Conservation (phyloP, 2,888 invertebrate genomes). For the Cheilosia vulpina region DNA sequence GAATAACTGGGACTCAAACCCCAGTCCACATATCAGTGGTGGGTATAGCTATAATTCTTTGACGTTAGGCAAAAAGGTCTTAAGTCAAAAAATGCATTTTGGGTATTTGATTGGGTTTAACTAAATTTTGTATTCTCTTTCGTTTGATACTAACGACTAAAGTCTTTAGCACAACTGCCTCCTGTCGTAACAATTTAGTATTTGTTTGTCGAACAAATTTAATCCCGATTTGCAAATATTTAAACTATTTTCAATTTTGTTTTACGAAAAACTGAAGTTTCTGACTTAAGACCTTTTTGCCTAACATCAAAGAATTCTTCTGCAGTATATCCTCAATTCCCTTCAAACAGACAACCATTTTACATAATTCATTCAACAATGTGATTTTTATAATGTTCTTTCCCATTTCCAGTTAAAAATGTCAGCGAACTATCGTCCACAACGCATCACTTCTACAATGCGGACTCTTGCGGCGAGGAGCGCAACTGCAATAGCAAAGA, state of each 20-base stretch:
- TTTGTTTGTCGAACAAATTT: no score
- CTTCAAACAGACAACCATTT: no score
- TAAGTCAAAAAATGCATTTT: no score
- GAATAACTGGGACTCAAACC: conserved; percentile 74
- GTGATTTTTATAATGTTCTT: conserved; percentile 51
- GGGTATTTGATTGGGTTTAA: no score
- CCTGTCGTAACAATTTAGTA: no score
- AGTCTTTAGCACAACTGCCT: no score
- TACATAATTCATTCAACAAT: not conserved
- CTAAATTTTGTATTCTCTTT: no score
- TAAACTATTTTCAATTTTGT: not conserved
- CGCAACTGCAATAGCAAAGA: conserved; percentile 78
- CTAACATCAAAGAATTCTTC: not conserved
- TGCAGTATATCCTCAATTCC: no score
- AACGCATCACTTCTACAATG: conserved; percentile 83
- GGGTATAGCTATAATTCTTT: conserved; percentile 6
- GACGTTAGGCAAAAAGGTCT: no score
- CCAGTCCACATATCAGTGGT: conserved; percentile 75
- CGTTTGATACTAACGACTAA: no score
- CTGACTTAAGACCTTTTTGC: not conserved
- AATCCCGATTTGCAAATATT: no score
- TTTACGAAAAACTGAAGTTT: not conserved
- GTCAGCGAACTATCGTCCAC: conserved; percentile 83
- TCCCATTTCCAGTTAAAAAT: conserved; percentile 80
- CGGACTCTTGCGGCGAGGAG: conserved; percentile 81